A percentile compares a stretch with the other conserved stretches of the same genome.
Evolutionary conservation across 2,113 vertebrate genomes (phyloP).

Genomic region (Pontoporia blainvillei): DNA sequence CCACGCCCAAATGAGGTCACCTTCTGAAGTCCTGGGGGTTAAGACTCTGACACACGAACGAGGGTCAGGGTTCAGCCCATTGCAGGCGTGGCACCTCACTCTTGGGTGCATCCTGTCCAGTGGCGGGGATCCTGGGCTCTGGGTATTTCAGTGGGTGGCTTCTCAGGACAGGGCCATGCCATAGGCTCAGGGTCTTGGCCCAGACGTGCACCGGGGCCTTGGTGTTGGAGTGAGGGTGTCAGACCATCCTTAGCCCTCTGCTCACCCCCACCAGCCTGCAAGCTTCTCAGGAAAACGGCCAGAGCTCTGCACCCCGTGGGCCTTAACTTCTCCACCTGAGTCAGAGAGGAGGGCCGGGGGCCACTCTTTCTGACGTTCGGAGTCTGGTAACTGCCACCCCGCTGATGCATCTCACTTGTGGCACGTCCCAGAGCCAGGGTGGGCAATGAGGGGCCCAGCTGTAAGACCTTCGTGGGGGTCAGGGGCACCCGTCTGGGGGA

Average conservation of each 20-base stretch:
- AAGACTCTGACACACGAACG: accelerated
- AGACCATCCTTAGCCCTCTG: background rate
- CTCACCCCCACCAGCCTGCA: accelerated
- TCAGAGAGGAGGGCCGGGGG: no score
- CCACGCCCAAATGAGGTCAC: accelerated
- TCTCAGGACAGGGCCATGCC: background rate
- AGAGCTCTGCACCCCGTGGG: background rate
- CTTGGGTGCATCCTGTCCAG: accelerated
- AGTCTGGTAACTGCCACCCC: no score
- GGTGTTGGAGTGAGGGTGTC: background rate
- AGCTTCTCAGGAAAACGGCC: accelerated
- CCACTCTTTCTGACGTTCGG: accelerated
- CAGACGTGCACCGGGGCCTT: background rate
- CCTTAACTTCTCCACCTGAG: accelerated
- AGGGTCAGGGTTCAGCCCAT: accelerated
- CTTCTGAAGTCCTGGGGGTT: background rate
- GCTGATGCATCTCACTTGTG: background rate
- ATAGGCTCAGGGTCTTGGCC: background rate
- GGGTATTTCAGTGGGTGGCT: accelerated
- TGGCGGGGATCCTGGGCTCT: no score
- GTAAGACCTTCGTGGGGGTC: accelerated
- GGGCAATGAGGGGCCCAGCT: accelerated
- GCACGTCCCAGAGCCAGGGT: background rate
- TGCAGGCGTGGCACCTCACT: accelerated
- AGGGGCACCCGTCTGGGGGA: no score